Evolutionary conservation across 2,888 invertebrate genomes (phyloP).

Genomic region (Vesta saturnalis): DNA sequence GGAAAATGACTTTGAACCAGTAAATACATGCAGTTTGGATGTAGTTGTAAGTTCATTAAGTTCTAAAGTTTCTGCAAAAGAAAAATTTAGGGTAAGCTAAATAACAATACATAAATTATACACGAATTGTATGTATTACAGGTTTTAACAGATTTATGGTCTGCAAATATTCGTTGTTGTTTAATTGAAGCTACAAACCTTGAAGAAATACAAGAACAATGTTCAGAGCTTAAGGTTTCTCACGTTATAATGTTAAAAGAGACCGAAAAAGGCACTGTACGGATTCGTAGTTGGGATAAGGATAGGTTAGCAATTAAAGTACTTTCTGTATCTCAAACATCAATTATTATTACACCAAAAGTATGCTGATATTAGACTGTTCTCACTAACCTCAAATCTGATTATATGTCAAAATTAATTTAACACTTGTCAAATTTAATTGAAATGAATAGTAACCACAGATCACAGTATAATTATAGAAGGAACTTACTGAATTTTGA

Average conservation of each 20-base stretch:
- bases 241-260: slow-evolving; percentile 71
- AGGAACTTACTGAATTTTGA: no score
- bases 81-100: slow-evolving; percentile 62
- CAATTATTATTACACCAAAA: background rate
- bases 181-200: slow-evolving; percentile 69
- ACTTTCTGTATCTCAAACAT: background rate
- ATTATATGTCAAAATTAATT: no score
- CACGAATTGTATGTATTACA: slow-evolving; percentile 34
- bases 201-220: slow-evolving; percentile 74
- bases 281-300: slow-evolving; percentile 71
- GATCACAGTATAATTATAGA: no score
- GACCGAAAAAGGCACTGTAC: slow-evolving; percentile 66
- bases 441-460: no score
- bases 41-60: slow-evolving; percentile 75
- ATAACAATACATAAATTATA: slow-evolving; percentile 15
- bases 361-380: no score
- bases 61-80: slow-evolving; percentile 67
- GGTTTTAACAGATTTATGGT: slow-evolving; percentile 75
- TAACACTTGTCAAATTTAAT: no score
- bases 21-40: slow-evolving; percentile 62
- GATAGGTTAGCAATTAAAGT: slow-evolving; percentile 62
- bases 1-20: slow-evolving; percentile 63
- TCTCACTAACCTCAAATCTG: no score
- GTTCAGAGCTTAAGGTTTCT: slow-evolving; percentile 68
- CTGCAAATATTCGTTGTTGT: slow-evolving; percentile 72